Evolutionary conservation across 2,797 vertebrate genomes (phyloP), one percentile per base, ranked within the genome.

Genomic region (Pelodytes ibericus): DNA sequence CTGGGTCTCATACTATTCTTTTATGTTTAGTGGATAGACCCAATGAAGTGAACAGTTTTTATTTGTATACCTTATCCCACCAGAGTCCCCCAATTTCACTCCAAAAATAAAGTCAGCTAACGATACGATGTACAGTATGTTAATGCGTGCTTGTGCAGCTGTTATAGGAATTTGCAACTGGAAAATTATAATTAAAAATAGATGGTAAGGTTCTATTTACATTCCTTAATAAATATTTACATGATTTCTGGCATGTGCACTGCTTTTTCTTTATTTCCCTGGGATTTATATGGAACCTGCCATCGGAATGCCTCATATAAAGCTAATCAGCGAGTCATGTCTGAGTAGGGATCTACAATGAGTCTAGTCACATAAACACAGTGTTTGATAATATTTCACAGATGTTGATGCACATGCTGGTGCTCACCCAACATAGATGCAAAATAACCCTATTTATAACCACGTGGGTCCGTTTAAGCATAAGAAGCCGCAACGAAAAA

Each of bases 281-380:
- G 53, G 69, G 47, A 59, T 66, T 29, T 16, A 51, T 58, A 59
- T 60, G 41, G 41, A 64, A 49, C 9, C 3, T 47, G 57, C 53
- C 53, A 29, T 72, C 36, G 33, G 25, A 72, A 60, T 3, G 36
- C 10, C 26, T 66, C 29, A 22, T 36, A 20, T 11, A 11, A 47
- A 24, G 22, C 60, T 64, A 41, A 60, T 58, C 60, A 65, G 18
- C 20, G 13, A 4, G 24, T 16, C 9, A 53, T 57, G 60, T 51
- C 41, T 71, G 68, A 65, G 27, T 22, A 11, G 33, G 4, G 27
- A 58, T 62, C 68, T 49, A 60, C 67, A 65, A 31, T 62, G 66
- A 59, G 68, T 65, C 25, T 49, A 65, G 65, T 77, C 68, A 26
- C 49, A 70, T 72, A 66, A 77, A 61, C 69, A 77, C 25, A 15